Conservation (phyloP, 2,797 vertebrate genomes). For the Phoeniculus purpureus region DNA sequence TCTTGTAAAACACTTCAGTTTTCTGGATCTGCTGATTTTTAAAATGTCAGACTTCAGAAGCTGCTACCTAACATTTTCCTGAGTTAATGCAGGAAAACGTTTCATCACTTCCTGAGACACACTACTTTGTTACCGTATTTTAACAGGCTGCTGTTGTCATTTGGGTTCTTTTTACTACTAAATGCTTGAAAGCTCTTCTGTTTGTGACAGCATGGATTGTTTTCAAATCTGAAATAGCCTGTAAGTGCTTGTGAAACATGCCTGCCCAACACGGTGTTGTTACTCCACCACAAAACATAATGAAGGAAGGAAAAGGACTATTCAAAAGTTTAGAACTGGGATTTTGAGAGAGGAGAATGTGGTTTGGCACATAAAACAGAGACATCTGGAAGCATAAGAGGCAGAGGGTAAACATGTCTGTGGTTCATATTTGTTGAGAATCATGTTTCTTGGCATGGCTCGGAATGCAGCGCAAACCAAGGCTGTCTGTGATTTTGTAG, state of each 20-base stretch:
- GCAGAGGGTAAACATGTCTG: background rate
- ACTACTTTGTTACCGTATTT: background rate
- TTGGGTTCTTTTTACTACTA: background rate
- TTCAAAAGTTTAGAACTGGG: background rate
- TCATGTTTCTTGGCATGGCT: background rate
- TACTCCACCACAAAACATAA: background rate
- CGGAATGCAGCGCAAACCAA: background rate
- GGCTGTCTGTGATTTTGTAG: background rate
- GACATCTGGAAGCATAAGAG: slow-evolving; percentile 15
- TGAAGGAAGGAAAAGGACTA: background rate
- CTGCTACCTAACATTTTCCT: background rate
- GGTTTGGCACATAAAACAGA: background rate
- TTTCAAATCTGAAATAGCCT: background rate
- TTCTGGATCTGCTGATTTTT: slow-evolving; percentile 19
- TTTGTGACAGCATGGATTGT: background rate
- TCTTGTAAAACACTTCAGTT: slow-evolving; percentile 23
- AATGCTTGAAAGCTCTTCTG: background rate
- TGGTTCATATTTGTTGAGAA: background rate
- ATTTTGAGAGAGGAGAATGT: background rate
- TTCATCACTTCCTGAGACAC: background rate
- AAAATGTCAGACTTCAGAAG: slow-evolving; percentile 18
- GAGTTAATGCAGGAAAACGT: background rate
- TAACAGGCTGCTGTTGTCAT: background rate
- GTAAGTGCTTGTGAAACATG: background rate
- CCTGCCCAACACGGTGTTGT: background rate